Conservation (phyloP, 2,113 vertebrate genomes). For the Dinomys branickii region DNA sequence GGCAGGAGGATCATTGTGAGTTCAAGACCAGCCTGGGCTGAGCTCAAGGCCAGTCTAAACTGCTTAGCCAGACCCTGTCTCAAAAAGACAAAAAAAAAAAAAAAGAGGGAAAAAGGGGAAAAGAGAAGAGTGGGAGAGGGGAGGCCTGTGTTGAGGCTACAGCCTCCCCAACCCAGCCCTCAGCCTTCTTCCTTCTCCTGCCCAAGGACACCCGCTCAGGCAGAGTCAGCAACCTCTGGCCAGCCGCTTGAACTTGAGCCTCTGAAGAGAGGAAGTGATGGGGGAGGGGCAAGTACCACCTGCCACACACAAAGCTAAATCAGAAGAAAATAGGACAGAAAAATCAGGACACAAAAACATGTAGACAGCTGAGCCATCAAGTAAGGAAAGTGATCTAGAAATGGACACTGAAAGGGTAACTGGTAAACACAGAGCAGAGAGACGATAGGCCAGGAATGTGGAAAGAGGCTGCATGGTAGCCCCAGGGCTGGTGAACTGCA, state of each 20-base stretch:
- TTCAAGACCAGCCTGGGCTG: too few relatives aligned
- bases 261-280: constrained; percentile 88
- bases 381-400: constrained; percentile 82
- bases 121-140: background rate
- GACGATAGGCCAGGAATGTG: constrained; percentile 92
- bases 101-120: too few relatives aligned
- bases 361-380: background rate
- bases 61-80: too few relatives aligned
- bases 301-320: background rate
- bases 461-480: constrained; percentile 89
- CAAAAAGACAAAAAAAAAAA: too few relatives aligned
- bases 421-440: constrained; percentile 90
- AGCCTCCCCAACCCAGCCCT: background rate
- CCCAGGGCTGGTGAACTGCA: constrained; percentile 85
- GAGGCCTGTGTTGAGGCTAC: background rate
- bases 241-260: constrained; percentile 87
- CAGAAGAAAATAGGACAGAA: background rate
- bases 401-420: constrained; percentile 87
- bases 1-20: too few relatives aligned
- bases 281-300: background rate
- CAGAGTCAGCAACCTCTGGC: constrained; percentile 80
- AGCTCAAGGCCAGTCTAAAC: too few relatives aligned
- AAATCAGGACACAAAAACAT: background rate
- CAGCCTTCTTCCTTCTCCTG: background rate
- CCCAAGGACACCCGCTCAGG: constrained; percentile 84